Evolutionary conservation across 1,140 invertebrate species (phyloP), one percentile per base, ranked within the genome.

Genomic region (Sinonovacula constricta): DNA sequence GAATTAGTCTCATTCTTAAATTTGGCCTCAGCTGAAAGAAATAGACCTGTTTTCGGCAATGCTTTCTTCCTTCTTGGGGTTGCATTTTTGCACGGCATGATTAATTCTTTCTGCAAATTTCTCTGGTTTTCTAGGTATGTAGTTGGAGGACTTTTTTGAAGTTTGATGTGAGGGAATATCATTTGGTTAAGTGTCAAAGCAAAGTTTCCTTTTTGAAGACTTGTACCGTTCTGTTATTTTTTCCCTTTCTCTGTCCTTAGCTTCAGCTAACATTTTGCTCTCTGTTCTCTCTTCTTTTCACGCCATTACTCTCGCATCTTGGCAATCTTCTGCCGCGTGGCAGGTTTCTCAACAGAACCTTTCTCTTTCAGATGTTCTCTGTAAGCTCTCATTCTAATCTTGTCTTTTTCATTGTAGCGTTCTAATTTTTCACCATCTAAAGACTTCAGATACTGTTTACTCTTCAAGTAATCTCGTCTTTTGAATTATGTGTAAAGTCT

Each of bases 251-350:
- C 2, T 4, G 3, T 10, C 2, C 49, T 22, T 65, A 31, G 18
- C 59, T 53, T 75, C 39, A 0, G 0, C 2, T 2, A 45, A 53
- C 30, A 63, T 0, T 10, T 22, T 7, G 1, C 24, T 31, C 71
- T 75, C n/a, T 75, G 39, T 63, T 75, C 71, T 24, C 14, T 22
- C 33, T 75, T 75, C 24, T 75, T 75, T 22, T 4, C 7, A 5
- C 71, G 3, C 71, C 71, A 75, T 31, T 75, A 75, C 36, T 75
- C 71, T 53, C 57, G 63, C 24, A 59, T 36, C 30, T 75, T 75
- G 4, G 18, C 28, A 1, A 63, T 22, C 53, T 34, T 22, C 1
- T 75, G 39, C 54, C 59, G 49, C 1, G 71, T 75, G 0, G 36
- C 4, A 3, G 30, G 45, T 24, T 65, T 75, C 14, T 51, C 28